A percentile compares a stretch with the other conserved stretches of the same genome.
phyloP scores from a whole-genome alignment of 2,888 invertebrate genomes.

The Lutraria lutraria region DNA sequence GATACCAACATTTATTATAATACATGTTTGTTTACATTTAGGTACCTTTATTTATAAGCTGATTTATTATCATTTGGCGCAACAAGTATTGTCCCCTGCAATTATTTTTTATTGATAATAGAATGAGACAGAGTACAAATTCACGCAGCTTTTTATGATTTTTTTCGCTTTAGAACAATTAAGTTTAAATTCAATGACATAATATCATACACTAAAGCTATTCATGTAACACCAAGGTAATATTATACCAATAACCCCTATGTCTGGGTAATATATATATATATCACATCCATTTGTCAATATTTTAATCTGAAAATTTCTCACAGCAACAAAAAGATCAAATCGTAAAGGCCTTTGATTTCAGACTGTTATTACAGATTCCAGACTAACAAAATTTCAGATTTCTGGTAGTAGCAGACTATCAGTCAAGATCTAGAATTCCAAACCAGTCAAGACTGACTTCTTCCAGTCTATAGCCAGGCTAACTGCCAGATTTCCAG shows the following conservation, averaged over 20 bases:
- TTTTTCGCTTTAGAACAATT: not conserved
- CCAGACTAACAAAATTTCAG: too few species aligned
- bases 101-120: not conserved
- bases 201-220: not conserved
- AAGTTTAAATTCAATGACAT: not conserved
- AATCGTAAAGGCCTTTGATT: not conserved
- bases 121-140: not conserved
- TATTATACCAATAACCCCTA: not conserved
- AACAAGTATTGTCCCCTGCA: slow-evolving; percentile 5
- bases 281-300: not conserved
- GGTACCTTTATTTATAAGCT: slow-evolving; percentile 18
- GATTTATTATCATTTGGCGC: not conserved
- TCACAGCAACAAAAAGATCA: slow-evolving; percentile 3
- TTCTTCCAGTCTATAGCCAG: not conserved
- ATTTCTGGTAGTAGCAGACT: too few species aligned
- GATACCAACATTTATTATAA: not conserved
- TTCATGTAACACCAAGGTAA: not conserved
- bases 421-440: not conserved
- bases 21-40: slow-evolving; percentile 18
- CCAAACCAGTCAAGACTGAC: not conserved
- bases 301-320: not conserved
- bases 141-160: not conserved
- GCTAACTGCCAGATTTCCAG: not conserved
- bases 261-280: not conserved
- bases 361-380: not conserved